Evolutionary conservation across 2,113 vertebrate genomes (phyloP).

Genomic region (Coreoperca whiteheadi): DNA sequence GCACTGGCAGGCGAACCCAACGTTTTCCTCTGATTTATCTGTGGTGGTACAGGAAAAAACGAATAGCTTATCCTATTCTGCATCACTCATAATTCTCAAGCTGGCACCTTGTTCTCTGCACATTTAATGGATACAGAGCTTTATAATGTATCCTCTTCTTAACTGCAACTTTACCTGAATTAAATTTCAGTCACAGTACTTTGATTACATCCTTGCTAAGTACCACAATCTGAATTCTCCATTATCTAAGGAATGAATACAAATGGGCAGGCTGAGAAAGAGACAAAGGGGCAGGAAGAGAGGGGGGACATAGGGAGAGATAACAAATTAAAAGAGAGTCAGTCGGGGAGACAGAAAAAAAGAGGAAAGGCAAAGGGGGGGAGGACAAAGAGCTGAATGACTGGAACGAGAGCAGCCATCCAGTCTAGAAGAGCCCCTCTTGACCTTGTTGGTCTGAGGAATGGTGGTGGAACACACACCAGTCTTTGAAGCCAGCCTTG

Average conservation of each 20-base stretch:
- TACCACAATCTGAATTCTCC: conserved; percentile 49
- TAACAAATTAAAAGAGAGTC: conserved; percentile 40
- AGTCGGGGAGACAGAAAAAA: conserved; percentile 15
- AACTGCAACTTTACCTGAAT: conserved; percentile 63
- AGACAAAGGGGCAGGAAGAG: conserved; percentile 40
- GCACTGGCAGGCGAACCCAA: conserved; percentile 29
- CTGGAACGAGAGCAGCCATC: conserved; percentile 38
- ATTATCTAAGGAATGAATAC: conserved; percentile 53
- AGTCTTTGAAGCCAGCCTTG: conserved; percentile 51
- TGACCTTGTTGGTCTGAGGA: conserved; percentile 58
- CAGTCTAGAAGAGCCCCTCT: conserved; percentile 51
- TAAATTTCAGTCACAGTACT: conserved; percentile 46
- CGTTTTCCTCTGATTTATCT: conserved; percentile 64
- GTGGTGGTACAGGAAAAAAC: conserved; percentile 17
- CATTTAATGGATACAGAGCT: conserved; percentile 52
- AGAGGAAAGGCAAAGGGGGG: conserved; percentile 20
- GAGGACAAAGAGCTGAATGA: conserved; percentile 50
- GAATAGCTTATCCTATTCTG: conserved; percentile 49
- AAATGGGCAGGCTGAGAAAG: conserved; percentile 44
- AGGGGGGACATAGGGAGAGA: conserved; percentile 19
- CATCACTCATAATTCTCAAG: conserved; percentile 67
- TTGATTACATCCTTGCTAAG: conserved; percentile 55
- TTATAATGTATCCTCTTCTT: conserved; percentile 53
- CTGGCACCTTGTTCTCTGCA: conserved; percentile 39
- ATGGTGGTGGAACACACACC: conserved; percentile 39